Evolutionary conservation across 2,888 invertebrate species (phyloP).

Genomic region (Eueremaeus valkanovi): DNA sequence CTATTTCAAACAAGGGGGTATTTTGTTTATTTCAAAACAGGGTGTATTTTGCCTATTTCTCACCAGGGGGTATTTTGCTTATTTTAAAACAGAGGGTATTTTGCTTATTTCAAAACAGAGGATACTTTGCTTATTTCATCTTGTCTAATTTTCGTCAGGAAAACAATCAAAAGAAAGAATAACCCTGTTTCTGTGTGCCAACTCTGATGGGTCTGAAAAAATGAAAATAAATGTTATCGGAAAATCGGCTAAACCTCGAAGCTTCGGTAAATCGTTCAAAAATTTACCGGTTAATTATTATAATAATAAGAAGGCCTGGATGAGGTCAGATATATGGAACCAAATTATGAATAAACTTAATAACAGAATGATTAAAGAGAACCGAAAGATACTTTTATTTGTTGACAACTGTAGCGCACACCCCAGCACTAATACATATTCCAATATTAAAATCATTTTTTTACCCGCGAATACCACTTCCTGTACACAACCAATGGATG

Average conservation of each 20-base stretch:
- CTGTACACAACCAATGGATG: neutral
- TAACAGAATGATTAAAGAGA: neutral
- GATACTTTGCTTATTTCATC: no score
- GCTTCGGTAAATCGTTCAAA: neutral
- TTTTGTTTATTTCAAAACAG: no score
- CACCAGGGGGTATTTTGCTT: no score
- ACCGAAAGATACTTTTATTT: neutral
- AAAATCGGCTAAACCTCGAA: neutral
- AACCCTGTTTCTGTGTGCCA: neutral
- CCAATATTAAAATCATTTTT: neutral
- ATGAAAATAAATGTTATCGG: neutral
- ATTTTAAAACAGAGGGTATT: no score
- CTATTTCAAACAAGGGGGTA: no score
- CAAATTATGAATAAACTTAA: neutral
- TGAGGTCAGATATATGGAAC: neutral
- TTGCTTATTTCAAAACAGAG: no score
- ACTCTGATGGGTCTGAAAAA: neutral
- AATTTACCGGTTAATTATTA: neutral
- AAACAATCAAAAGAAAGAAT: neutral
- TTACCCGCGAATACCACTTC: neutral
- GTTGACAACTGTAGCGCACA: neutral
- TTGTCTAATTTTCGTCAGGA: no score
- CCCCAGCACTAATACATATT: no score
- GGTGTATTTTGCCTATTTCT: no score
- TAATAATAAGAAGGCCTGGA: neutral